phyloP scores from a whole-genome alignment of 2,888 invertebrate species.

The Leptinotarsa juncta region DNA sequence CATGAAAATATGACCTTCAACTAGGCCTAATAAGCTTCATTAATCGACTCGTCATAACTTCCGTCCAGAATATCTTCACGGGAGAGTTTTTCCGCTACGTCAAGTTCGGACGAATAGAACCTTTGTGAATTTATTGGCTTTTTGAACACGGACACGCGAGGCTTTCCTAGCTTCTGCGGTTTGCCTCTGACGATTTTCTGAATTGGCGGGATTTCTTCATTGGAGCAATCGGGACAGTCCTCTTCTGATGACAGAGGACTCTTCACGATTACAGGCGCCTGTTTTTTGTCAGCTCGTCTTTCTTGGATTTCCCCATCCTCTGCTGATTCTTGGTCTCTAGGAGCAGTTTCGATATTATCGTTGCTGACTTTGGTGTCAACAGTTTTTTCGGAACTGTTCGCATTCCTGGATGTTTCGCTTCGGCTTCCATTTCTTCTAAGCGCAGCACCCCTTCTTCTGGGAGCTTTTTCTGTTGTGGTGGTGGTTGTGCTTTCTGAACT shows the following conservation, averaged over 20 bases:
- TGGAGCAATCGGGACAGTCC: conserved; percentile 25
- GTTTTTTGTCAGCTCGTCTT: conserved; percentile 31
- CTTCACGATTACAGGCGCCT: conserved; percentile 30
- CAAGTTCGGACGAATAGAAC: background rate
- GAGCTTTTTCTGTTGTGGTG: conserved; percentile 43
- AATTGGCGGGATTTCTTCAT: conserved; percentile 21
- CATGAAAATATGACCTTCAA: background rate
- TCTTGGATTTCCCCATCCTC: conserved; percentile 35
- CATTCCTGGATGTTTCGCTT: background rate
- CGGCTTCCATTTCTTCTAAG: background rate
- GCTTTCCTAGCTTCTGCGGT: conserved; percentile 24
- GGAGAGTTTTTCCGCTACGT: conserved; percentile 16
- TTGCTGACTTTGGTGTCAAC: conserved; percentile 69
- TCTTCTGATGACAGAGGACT: conserved; percentile 25
- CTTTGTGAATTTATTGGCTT: conserved; percentile 14
- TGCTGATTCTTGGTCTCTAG: background rate
- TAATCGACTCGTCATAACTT: conserved; percentile 37
- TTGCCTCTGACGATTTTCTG: conserved; percentile 41
- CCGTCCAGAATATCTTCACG: conserved; percentile 29
- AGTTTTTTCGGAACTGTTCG: conserved; percentile 62
- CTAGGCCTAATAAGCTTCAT: conserved; percentile 31
- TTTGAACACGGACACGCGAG: conserved; percentile 14
- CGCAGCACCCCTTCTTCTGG: background rate
- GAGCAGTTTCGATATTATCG: background rate
- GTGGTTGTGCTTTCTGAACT: conserved; percentile 14